These are phyloP conservation scores for Cerastis leucographa DNA, from an alignment of 2,888 invertebrate species.

Conservation along the genomic window DNA sequence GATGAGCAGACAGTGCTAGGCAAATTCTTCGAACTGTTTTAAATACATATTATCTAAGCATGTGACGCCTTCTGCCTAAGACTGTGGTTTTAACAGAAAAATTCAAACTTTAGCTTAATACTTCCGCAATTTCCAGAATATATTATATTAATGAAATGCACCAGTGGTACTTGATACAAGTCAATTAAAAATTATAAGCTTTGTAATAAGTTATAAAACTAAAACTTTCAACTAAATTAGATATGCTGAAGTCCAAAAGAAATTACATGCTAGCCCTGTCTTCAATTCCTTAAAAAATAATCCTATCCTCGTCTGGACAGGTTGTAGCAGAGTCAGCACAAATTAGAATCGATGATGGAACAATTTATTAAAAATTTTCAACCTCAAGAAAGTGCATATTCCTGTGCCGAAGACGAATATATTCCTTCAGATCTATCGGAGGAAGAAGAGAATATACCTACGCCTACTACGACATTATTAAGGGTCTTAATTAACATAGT, in stretches of 20 bases:
- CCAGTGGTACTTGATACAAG: constrained; percentile 12
- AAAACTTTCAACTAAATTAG: too few relatives aligned
- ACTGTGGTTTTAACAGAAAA: not conserved
- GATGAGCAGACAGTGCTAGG: not conserved
- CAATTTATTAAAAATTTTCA: constrained; percentile 9
- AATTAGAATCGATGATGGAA: constrained; percentile 3
- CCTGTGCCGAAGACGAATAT: not conserved
- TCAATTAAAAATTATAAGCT: constrained; percentile 26
- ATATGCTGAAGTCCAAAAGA: too few relatives aligned
- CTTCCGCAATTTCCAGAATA: constrained; percentile 6
- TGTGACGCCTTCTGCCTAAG: not conserved
- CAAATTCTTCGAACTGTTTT: too few relatives aligned
- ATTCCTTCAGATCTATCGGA: not conserved
- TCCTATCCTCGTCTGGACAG: constrained; percentile 10
- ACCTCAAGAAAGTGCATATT: not conserved
- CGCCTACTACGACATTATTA: too few relatives aligned
- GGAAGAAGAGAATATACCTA: too few relatives aligned
- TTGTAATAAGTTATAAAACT: too few relatives aligned
- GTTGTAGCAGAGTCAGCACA: constrained; percentile 1
- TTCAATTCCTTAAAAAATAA: constrained; percentile 32
- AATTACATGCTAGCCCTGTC: constrained; percentile 40
- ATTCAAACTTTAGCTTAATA: not conserved
- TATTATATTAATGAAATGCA: constrained; percentile 11
- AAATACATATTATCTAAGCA: too few relatives aligned
- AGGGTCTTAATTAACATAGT: too few relatives aligned